A percentile compares a stretch with the other conserved stretches of the same genome.
These are phyloP conservation scores for Pelecanus crispus DNA, from an alignment of 2,113 vertebrate species.

Conservation along the genomic window DNA sequence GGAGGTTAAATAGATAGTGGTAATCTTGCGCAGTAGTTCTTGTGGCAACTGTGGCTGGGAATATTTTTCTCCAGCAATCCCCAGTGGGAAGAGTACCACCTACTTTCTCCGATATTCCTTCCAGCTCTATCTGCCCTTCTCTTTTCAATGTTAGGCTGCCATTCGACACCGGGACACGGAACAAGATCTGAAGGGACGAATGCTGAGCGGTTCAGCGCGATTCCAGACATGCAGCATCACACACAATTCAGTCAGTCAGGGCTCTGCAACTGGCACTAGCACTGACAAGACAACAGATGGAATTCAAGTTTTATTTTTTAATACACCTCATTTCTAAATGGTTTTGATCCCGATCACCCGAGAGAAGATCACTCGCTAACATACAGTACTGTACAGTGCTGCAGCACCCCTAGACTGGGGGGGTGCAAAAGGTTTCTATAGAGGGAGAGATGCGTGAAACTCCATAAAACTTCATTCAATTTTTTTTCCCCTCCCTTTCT, in stretches of 20 bases:
- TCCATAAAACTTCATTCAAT: neutral
- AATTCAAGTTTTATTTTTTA: neutral
- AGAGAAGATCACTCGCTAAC: neutral
- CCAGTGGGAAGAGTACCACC: neutral
- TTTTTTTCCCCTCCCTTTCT: neutral
- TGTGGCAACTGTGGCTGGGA: neutral
- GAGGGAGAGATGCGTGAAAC: neutral
- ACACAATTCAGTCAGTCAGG: neutral
- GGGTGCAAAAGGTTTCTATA: neutral
- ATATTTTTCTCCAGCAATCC: neutral
- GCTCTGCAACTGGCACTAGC: neutral
- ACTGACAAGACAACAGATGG: neutral
- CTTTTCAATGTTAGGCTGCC: neutral
- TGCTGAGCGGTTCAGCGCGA: neutral
- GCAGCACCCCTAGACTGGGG: neutral
- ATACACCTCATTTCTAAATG: neutral
- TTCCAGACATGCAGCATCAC: neutral
- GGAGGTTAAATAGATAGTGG: neutral
- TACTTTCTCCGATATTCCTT: neutral
- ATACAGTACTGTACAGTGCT: neutral
- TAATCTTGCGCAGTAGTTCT: neutral
- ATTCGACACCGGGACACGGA: neutral
- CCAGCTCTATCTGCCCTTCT: neutral
- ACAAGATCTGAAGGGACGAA: neutral
- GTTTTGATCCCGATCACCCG: neutral